Evolutionary conservation across 1,140 invertebrate genomes (phyloP), one percentile per base, ranked within the genome.

Genomic region (Ostrea edulis): DNA sequence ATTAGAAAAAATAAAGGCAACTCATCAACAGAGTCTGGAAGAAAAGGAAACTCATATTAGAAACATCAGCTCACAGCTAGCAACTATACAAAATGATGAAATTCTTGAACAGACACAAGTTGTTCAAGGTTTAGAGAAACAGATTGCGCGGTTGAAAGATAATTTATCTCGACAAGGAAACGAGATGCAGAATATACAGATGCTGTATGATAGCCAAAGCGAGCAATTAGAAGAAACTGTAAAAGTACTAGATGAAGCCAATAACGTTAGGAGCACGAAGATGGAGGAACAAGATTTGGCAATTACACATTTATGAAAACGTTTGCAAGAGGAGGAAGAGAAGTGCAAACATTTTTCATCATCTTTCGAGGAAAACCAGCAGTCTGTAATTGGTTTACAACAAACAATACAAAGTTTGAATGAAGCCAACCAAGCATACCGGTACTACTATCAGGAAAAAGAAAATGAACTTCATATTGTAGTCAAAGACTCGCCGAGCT

Each of bases 181-280:
- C 3, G 89, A 89, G 52, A 87, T 91, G 52, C 87, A 88, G 35
- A 89, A 90, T 51, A 54, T 91, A 25, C 90, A 92, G 71, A 83
- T 88, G 68, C 86, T 91, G 29, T 85, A 89, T 77, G 77, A 90
- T 11, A 87, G 87, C 53, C 82, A 89, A 53, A 89, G 89, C 85
- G 89, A 90, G 62, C 88, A 90, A 29, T 68, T 90, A 11, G 90
- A 92, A 82, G 25, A 86, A 3, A 87, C 81, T 12, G 44, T 90
- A 9, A 82, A 58, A 82, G 86, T 84, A 68, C 44, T 89, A 71
- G 89, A 89, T 65, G 89, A 89, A 29, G 55, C 86, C 25, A 87
- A 83, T 8, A 82, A 89, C 7, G 44, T 81, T 8, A 82, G 77
- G 17, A 55, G 35, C 58, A 5, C 9, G 25, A 87, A 58, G 52